Percentiles rank a stretch among this genome's conserved stretches.
phyloP scores from a whole-genome alignment of 1,140 invertebrate genomes.

The Eriosoma lanigerum region DNA sequence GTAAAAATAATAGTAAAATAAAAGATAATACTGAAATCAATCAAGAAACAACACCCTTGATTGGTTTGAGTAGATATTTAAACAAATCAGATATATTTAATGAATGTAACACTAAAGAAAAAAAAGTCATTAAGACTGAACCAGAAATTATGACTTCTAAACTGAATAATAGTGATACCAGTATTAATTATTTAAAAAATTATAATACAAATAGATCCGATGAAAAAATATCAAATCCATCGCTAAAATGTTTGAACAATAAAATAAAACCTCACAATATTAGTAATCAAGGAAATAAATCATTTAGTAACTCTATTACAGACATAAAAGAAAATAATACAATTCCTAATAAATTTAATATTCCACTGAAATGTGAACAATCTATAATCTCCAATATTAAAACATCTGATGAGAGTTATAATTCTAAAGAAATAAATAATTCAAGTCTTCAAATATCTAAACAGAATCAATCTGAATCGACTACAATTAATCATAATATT shows the following conservation, averaged over 20 bases:
- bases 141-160: neutral
- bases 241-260: neutral
- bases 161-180: neutral
- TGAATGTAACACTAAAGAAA: neutral
- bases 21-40: neutral
- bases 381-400: neutral
- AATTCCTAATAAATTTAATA: neutral
- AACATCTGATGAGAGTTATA: neutral
- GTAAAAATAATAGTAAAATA: neutral
- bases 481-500: neutral
- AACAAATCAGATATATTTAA: neutral
- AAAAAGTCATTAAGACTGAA: neutral
- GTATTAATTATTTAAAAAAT: conserved; percentile 1
- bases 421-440: neutral
- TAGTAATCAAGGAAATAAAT: neutral
- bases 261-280: neutral
- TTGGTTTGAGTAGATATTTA: neutral
- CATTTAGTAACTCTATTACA: neutral
- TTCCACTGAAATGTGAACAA: neutral
- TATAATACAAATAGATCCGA: neutral
- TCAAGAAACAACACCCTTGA: neutral
- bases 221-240: neutral
- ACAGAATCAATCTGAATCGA: neutral
- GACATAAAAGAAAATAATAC: neutral
- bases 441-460: neutral